Base-by-base conservation (phyloP, 2,113 vertebrate species). In the Melanerpes aurifrons region DNA sequence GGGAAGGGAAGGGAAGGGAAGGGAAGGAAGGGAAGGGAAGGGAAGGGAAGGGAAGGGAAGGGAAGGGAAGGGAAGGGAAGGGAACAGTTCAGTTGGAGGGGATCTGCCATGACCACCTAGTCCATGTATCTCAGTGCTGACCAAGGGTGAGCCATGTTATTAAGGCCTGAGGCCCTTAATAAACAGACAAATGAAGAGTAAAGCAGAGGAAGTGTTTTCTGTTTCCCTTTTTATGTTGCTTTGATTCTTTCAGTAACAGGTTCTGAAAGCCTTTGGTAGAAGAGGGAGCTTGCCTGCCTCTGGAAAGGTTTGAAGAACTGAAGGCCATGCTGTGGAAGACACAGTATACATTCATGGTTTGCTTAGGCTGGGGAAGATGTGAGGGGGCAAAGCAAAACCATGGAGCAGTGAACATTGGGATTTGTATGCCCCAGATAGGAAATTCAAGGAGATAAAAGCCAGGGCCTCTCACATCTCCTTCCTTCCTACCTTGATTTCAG, bases 381-480 rank as follows among this genome's bases (percentile, higher is more conserved):
- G 19, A 90, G 67, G 10, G 81, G 70, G 89, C 16, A 82, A 67
- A 93, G 82, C 59, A 82, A 94, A 96, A 87, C 67, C 82, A 67
- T 54, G 53, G 91, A 90, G 68, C 35, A 87, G 45, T 6, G 6
- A 84, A 82, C 81, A 67, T 15, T 79, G 64, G 5, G 82, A 73
- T 82, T 89, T 89, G 73, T 74, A 89, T 62, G 75, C 16, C 92
- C 76, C 68, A 71, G 43, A 79, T 28, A 68, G 61, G 75, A 77
- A 80, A 87, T 71, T 22, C 74, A 80, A 91, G 91, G 61, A 88
- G 22, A 67, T 56, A 67, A 87, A 88, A 82, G 48, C 24, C 50
- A 76, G 56, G 10, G 21, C 37, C 35, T 28, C 35, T 62, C 24
- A 88, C 81, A 81, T 82, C 86, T 78, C 69, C 58, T 66, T 43